These are phyloP conservation scores for Hydropsyche betteni DNA, from an alignment of 2,888 invertebrate species.

Conservation along the genomic window DNA sequence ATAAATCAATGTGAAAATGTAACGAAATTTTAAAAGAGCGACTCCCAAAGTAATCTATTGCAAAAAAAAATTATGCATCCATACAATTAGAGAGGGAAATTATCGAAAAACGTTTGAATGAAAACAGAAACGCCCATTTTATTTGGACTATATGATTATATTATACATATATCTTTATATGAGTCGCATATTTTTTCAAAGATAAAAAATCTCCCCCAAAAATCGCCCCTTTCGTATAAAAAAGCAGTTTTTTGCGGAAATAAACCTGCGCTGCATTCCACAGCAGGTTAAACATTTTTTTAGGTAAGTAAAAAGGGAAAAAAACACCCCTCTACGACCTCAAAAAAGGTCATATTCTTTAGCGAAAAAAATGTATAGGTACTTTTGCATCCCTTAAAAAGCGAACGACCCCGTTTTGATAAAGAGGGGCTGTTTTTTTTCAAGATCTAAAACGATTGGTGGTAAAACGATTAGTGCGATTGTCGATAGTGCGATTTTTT, in stretches of 20 bases:
- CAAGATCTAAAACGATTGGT: background rate
- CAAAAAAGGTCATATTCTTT: too few species aligned
- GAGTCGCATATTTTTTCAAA: conserved; percentile 13
- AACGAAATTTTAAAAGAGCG: background rate
- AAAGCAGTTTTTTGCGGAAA: conserved; percentile 34
- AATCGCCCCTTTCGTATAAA: background rate
- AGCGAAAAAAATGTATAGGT: too few species aligned
- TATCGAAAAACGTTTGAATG: too few species aligned
- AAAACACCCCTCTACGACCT: background rate
- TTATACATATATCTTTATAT: too few species aligned
- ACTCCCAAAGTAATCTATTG: too few species aligned
- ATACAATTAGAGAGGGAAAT: too few species aligned
- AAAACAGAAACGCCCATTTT: too few species aligned
- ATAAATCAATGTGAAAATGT: conserved; percentile 11
- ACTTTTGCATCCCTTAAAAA: conserved; percentile 34
- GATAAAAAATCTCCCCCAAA: conserved; percentile 40
- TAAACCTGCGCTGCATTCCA: conserved; percentile 39
- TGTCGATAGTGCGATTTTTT: too few species aligned
- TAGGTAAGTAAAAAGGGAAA: conserved; percentile 5
- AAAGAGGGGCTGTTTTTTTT: conserved; percentile 42
- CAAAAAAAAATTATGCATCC: too few species aligned
- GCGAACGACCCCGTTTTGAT: conserved; percentile 28
- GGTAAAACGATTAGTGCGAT: too few species aligned
- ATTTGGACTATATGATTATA: too few species aligned
- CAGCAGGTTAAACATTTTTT: conserved; percentile 20